Evolutionary conservation across 2,888 invertebrate species (phyloP).

Genomic region (Tipula confusa): DNA sequence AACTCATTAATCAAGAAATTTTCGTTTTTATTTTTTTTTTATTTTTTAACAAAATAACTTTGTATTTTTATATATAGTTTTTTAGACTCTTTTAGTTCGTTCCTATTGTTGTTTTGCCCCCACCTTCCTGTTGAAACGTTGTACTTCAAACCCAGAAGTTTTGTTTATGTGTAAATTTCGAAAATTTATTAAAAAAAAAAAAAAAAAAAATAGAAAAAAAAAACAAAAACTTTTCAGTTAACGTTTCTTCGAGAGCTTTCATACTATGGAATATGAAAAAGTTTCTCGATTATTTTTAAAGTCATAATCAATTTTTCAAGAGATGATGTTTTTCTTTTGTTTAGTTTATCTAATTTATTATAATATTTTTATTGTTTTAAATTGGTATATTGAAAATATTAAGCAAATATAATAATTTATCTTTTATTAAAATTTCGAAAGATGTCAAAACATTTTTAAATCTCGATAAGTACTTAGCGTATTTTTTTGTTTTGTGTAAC

Average conservation of each 20-base stretch:
- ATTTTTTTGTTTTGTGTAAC: no score
- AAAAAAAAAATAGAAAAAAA: background rate
- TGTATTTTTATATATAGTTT: background rate
- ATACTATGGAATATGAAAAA: background rate
- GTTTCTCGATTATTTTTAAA: background rate
- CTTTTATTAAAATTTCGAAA: no score
- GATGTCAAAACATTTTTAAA: no score
- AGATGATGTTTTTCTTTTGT: background rate
- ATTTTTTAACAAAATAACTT: background rate
- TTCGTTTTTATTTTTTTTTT: no score
- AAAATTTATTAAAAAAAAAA: background rate
- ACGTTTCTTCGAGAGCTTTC: background rate
- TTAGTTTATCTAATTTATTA: background rate
- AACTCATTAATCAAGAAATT: background rate
- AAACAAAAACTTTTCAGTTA: background rate
- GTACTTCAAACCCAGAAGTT: conserved; percentile 3
- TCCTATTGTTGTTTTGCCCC: background rate
- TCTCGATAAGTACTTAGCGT: no score
- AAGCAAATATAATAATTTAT: no score
- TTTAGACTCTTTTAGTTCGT: background rate
- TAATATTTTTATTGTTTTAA: background rate
- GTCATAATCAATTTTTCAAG: background rate
- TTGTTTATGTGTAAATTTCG: background rate
- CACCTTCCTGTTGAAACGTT: background rate
- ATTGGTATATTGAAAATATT: background rate